Conservation (phyloP, 2,797 vertebrate genomes). For the Crenuchus spilurus region DNA sequence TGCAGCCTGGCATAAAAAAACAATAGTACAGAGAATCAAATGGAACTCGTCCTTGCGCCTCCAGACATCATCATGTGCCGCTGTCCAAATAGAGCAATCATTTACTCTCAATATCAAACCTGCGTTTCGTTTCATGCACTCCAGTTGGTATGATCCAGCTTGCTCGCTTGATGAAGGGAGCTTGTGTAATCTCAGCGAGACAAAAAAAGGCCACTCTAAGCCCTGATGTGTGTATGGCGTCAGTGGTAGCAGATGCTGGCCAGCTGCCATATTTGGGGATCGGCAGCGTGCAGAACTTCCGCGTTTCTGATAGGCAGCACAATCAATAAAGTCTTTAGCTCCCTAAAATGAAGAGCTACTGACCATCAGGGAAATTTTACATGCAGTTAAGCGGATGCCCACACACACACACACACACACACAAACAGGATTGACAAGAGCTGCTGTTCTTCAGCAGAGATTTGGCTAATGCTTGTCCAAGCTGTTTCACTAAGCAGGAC, state of each 20-base stretch:
- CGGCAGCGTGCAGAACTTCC: not conserved
- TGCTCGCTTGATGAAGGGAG: slow-evolving; percentile 5
- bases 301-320: slow-evolving; percentile 11
- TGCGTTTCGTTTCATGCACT: slow-evolving; percentile 30
- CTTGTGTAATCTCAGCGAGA: slow-evolving; percentile 31
- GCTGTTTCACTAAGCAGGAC: slow-evolving; percentile 19
- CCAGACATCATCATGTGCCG: slow-evolving; percentile 9
- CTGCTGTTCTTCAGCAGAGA: not conserved
- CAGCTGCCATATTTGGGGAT: slow-evolving; percentile 11
- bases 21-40: too few relatives aligned
- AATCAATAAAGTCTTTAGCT: slow-evolving; percentile 44
- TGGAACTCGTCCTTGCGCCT: slow-evolving; percentile 4
- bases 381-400: not conserved
- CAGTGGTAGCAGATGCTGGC: slow-evolving; percentile 16
- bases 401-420: not conserved
- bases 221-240: slow-evolving; percentile 3
- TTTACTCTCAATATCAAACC: slow-evolving; percentile 25
- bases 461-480: slow-evolving; percentile 28
- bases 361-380: slow-evolving; percentile 3
- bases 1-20: slow-evolving; percentile 14
- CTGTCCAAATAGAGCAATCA: slow-evolving; percentile 36
- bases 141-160: slow-evolving; percentile 25
- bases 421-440: slow-evolving; percentile 15
- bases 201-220: slow-evolving; percentile 1
- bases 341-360: slow-evolving; percentile 14